Base-by-base conservation (phyloP, 1,140 invertebrate genomes). In the Aculops lycopersici region DNA sequence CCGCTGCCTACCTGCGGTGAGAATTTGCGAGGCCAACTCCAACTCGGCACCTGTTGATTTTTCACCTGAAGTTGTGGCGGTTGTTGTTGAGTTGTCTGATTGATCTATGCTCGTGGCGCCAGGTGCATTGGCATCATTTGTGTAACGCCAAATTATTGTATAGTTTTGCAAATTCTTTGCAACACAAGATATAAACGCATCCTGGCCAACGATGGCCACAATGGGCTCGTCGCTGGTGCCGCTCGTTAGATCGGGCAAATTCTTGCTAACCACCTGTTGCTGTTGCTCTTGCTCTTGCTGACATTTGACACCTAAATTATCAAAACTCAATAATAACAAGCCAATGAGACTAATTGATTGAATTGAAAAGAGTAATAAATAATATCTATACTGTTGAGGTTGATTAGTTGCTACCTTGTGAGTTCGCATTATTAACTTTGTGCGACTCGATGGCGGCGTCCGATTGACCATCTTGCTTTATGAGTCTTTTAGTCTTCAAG, bases 111-210 rank as follows among this genome's bases (percentile, higher is more conserved):
- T n/a, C 24, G 24, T 31, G 8, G 8, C n/a, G 24, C 24, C 24
- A n/a, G n/a, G n/a, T n/a, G n/a, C n/a, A n/a, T n/a, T n/a, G n/a
- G n/a, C n/a, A 36, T 37, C 39, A 35, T 21, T 21, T 20, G 37
- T 16, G 31, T 36, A 45, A 37, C 40, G 41, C 46, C 46, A 48
- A 13, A 48, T 20, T 15, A 51, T 45, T 5, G 50, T 50, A 20
- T 49, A 46, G 21, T 48, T 48, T 19, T 43, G 43, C 2, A 49
- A 17, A 39, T 51, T 45, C 38, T 46, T 49, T 5, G 50, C 49
- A 14, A 46, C 46, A 38, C 50, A 51, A 20, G 49, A 47, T 21
- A 51, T 48, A 14, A 48, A 42, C 3, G 44, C 48, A 15, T 49
- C 46, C 24, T 50, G 49, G 36, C 46, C 45, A 14, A 41, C 40